These are phyloP conservation scores for Rhynchomys soricoides DNA, from an alignment of 2,113 vertebrate genomes.

Conservation along the genomic window DNA sequence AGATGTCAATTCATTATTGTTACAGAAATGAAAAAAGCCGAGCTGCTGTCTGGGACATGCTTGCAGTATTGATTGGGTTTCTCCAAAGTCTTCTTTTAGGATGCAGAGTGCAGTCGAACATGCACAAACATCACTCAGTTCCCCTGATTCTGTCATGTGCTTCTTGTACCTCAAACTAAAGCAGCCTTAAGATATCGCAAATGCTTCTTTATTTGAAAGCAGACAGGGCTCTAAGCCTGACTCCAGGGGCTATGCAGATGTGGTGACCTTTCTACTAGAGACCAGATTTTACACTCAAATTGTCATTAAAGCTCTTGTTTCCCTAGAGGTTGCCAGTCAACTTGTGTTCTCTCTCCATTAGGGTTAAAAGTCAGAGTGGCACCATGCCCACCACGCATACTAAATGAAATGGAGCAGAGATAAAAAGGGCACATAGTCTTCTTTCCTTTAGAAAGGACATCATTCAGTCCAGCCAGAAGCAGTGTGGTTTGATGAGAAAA, in stretches of 20 bases:
- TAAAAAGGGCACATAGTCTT: conserved; percentile 81
- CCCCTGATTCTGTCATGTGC: conserved; percentile 86
- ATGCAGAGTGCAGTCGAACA: conserved; percentile 90
- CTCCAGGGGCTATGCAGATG: conserved; percentile 96
- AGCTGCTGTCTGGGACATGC: conserved; percentile 83
- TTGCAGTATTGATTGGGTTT: conserved; percentile 90
- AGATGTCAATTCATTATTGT: conserved; percentile 90
- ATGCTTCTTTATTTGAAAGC: conserved; percentile 88
- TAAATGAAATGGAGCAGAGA: conserved; percentile 88
- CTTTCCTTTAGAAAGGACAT: conserved; percentile 49
- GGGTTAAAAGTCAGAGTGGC: conserved; percentile 93
- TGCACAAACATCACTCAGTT: conserved; percentile 86
- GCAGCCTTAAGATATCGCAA: conserved; percentile 87
- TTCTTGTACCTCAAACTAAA: conserved; percentile 89
- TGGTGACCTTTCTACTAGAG: conserved; percentile 96
- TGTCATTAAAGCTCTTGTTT: conserved; percentile 92
- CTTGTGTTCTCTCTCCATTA: conserved; percentile 85
- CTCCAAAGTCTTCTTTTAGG: conserved; percentile 90
- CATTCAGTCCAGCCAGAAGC: background rate
- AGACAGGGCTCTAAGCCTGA: conserved; percentile 92
- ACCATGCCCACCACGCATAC: conserved; percentile 89
- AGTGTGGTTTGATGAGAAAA: background rate
- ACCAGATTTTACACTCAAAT: conserved; percentile 98
- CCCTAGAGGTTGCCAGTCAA: conserved; percentile 89
- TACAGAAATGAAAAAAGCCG: conserved; percentile 86